Percentiles rank a stretch among this genome's conserved stretches.
Conservation (phyloP, 2,797 vertebrate genomes). For the Hippocampus kuda region DNA sequence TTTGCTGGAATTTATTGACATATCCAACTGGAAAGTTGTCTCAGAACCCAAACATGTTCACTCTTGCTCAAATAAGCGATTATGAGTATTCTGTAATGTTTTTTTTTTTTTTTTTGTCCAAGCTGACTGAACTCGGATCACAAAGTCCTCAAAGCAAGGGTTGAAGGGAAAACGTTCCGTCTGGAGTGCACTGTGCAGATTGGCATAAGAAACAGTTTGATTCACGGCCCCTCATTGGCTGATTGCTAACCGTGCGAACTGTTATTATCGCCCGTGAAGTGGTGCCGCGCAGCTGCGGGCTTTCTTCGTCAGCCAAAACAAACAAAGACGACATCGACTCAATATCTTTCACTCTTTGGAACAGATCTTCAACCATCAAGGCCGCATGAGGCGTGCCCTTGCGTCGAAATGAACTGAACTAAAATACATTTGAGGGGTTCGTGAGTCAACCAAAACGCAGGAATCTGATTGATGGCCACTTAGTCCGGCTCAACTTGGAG, state of each 20-base stretch:
- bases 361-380: neutral
- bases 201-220: constrained; percentile 34
- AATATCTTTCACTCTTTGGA: constrained; percentile 10
- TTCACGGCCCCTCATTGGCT: constrained; percentile 26
- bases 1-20: constrained; percentile 52
- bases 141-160: constrained; percentile 20
- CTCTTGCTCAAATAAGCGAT: constrained; percentile 33
- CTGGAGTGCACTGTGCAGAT: constrained; percentile 30
- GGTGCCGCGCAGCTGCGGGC: constrained; percentile 16
- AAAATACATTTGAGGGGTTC: neutral
- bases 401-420: neutral
- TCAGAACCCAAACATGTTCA: constrained; percentile 44
- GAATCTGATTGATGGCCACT: constrained; percentile 10
- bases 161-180: constrained; percentile 24
- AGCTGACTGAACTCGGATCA: constrained; percentile 22
- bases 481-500: constrained; percentile 12
- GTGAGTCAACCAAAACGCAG: constrained; percentile 18
- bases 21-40: constrained; percentile 40
- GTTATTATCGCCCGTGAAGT: constrained; percentile 32
- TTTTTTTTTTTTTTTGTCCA: constrained; percentile 7
- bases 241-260: constrained; percentile 27
- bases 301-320: constrained; percentile 9
- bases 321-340: neutral
- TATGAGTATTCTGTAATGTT: constrained; percentile 7
- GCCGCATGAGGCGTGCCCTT: neutral